Evolutionary conservation across 2,888 invertebrate species (phyloP).

Genomic region (Ormyrus pomaceus): DNA sequence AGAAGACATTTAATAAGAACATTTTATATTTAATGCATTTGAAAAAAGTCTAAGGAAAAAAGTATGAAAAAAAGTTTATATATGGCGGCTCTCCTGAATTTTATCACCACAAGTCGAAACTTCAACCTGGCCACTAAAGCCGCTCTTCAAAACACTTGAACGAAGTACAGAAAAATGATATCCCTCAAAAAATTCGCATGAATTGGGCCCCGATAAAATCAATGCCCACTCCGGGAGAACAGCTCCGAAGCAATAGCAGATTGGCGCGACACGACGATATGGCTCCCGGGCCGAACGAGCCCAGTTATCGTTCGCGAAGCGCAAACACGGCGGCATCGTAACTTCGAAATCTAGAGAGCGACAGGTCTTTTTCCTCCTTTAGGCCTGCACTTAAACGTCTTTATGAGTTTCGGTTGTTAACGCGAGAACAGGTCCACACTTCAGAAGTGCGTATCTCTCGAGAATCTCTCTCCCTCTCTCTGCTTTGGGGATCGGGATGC

Average conservation of each 20-base stretch:
- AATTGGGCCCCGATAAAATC: slow-evolving; percentile 36
- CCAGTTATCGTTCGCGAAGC: slow-evolving; percentile 34
- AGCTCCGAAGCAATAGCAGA: neutral
- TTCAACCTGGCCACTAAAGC: neutral
- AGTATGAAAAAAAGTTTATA: too few relatives aligned
- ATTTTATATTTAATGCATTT: too few relatives aligned
- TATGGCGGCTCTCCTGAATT: too few relatives aligned
- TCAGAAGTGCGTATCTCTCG: slow-evolving; percentile 58
- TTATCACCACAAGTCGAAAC: neutral
- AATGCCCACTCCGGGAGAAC: slow-evolving; percentile 9
- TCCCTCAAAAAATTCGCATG: slow-evolving; percentile 4
- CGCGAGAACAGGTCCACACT: slow-evolving; percentile 69
- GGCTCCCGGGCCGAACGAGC: slow-evolving; percentile 22
- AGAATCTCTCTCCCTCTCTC: slow-evolving; percentile 28
- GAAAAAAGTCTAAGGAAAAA: too few relatives aligned
- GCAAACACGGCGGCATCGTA: slow-evolving; percentile 58
- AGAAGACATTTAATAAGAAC: too few relatives aligned
- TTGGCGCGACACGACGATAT: neutral
- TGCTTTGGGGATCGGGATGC: slow-evolving; percentile 12
- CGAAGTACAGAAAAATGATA: neutral
- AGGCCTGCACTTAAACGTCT: slow-evolving; percentile 71
- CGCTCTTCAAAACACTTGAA: neutral
- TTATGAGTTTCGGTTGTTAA: slow-evolving; percentile 75
- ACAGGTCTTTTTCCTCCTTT: slow-evolving; percentile 55
- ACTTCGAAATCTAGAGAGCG: slow-evolving; percentile 60